phyloP scores from a whole-genome alignment of 2,797 vertebrate species.

The Rhincodon typus region DNA sequence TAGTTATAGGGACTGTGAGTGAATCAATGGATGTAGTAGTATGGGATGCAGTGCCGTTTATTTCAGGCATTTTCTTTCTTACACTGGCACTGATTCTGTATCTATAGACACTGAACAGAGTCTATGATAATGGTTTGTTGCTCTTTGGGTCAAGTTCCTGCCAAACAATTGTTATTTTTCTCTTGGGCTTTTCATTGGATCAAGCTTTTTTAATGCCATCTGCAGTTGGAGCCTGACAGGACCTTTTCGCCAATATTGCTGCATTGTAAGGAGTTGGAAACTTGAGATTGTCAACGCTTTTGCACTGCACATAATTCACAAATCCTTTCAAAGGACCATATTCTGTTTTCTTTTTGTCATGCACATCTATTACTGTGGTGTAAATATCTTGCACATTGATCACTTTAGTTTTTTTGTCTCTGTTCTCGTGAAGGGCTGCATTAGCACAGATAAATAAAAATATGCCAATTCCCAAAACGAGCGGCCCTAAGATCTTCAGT shows the following conservation, averaged over 20 bases:
- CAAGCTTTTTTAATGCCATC: slow-evolving; percentile 46
- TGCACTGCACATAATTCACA: slow-evolving; percentile 75
- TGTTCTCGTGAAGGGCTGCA: slow-evolving; percentile 89
- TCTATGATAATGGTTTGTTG: slow-evolving; percentile 70
- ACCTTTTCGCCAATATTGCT: slow-evolving; percentile 62
- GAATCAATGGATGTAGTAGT: slow-evolving; percentile 78
- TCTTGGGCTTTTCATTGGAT: slow-evolving; percentile 44
- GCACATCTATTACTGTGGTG: slow-evolving; percentile 91
- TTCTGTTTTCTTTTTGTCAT: slow-evolving; percentile 80
- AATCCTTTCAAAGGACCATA: slow-evolving; percentile 76
- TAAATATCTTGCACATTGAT: slow-evolving; percentile 96
- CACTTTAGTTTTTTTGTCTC: slow-evolving; percentile 95
- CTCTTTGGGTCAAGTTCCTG: slow-evolving; percentile 54
- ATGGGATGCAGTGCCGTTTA: slow-evolving; percentile 73
- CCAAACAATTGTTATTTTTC: not conserved
- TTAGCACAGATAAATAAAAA: slow-evolving; percentile 98
- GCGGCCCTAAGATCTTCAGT: slow-evolving; percentile 89
- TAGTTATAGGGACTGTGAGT: slow-evolving; percentile 79
- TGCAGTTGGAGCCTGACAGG: slow-evolving; percentile 70
- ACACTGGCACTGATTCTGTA: slow-evolving; percentile 62
- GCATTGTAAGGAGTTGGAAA: slow-evolving; percentile 52
- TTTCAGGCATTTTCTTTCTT: slow-evolving; percentile 52
- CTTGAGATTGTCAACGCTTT: slow-evolving; percentile 61
- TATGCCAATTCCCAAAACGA: slow-evolving; percentile 98
- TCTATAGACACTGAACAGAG: slow-evolving; percentile 81